Evolutionary conservation across 2,113 vertebrate species (phyloP).

Genomic region (Sporophila hypoxantha): DNA sequence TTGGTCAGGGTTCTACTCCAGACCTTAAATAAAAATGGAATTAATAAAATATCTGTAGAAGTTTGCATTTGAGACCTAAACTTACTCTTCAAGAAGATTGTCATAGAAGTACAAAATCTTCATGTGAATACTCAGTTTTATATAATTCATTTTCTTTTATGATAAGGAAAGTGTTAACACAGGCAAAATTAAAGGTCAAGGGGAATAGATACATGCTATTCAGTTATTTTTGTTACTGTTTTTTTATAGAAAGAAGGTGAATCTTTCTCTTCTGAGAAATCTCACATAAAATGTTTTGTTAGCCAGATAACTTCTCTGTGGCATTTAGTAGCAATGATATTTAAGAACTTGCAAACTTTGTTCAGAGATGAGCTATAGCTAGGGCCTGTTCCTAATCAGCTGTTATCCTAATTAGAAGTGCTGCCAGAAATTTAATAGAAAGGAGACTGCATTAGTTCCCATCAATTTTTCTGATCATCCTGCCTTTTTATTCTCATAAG

Average conservation of each 20-base stretch:
- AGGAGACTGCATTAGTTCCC: neutral
- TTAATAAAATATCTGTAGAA: neutral
- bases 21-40: neutral
- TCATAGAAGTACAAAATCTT: neutral
- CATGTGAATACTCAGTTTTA: neutral
- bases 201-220: neutral
- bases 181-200: slow-evolving; percentile 11
- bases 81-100: neutral
- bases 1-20: neutral
- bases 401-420: neutral
- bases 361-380: neutral
- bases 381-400: neutral
- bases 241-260: neutral
- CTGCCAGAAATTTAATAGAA: neutral
- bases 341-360: neutral
- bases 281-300: neutral
- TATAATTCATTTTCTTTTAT: slow-evolving; percentile 11
- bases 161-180: slow-evolving; percentile 38
- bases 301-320: neutral
- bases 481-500: slow-evolving; percentile 2
- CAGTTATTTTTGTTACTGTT: neutral
- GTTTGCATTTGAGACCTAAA: neutral
- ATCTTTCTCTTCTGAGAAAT: neutral
- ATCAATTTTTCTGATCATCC: neutral
- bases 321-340: neutral